phyloP scores from a whole-genome alignment of 2,797 vertebrate genomes.

The Cuculus canorus region DNA sequence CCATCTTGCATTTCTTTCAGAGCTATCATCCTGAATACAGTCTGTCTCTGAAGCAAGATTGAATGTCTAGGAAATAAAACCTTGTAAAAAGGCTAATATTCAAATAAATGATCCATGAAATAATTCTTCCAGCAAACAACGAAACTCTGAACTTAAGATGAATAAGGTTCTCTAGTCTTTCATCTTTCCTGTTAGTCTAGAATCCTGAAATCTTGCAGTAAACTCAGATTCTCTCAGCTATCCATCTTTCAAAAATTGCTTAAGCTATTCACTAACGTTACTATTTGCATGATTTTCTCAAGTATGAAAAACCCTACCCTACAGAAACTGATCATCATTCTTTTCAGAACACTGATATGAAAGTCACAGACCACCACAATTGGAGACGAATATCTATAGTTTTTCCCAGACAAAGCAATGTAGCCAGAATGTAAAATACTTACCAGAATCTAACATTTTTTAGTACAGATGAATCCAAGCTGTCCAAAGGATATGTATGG shows the following conservation, averaged over 20 bases:
- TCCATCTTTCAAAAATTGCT: not conserved
- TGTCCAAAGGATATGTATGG: not conserved
- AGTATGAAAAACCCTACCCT: not conserved
- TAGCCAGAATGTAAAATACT: not conserved
- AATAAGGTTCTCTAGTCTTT: not conserved
- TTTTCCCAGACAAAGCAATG: not conserved
- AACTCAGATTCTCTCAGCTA: not conserved
- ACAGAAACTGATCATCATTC: not conserved
- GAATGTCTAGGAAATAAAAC: conserved; percentile 41
- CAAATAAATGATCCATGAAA: conserved; percentile 45
- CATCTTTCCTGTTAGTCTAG: not conserved
- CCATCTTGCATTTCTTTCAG: conserved; percentile 2
- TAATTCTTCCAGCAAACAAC: conserved; percentile 44
- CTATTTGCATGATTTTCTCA: not conserved
- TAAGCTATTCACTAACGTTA: not conserved
- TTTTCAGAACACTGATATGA: not conserved
- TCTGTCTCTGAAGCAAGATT: not conserved
- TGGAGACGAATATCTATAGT: not conserved
- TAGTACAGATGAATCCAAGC: not conserved
- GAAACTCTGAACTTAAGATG: not conserved
- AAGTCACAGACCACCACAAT: not conserved
- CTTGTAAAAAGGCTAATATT: conserved; percentile 8
- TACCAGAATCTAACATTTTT: not conserved
- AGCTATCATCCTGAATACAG: not conserved
- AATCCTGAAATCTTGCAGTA: not conserved